Conservation (phyloP, 35 echinoderm and acorn worm genomes). For the Ophiothrix spiculata region DNA sequence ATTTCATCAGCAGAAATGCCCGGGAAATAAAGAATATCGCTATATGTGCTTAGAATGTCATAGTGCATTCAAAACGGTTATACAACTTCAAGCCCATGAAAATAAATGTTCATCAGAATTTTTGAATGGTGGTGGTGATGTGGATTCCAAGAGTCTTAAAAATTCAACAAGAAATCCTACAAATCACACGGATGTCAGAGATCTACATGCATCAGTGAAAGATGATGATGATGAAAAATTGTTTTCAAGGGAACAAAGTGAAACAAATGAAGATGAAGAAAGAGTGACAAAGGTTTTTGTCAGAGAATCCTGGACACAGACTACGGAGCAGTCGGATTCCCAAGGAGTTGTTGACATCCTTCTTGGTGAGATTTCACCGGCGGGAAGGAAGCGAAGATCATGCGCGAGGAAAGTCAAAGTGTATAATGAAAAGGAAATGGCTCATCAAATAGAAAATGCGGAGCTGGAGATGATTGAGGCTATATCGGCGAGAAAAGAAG, state of each 20-base stretch:
- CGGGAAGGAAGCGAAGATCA: background rate
- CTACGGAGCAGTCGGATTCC: background rate
- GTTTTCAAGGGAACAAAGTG: too few relatives aligned
- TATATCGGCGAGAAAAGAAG: background rate
- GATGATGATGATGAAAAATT: too few relatives aligned
- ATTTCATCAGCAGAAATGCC: background rate
- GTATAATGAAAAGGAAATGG: background rate
- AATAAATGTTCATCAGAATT: too few relatives aligned
- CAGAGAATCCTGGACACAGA: background rate
- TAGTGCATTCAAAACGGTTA: background rate
- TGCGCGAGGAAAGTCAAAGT: background rate
- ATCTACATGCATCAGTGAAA: too few relatives aligned
- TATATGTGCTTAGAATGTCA: constrained; percentile 2
- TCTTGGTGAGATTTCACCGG: background rate
- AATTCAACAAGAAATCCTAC: too few relatives aligned
- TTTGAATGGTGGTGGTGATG: too few relatives aligned
- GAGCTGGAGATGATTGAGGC: background rate
- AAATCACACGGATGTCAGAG: too few relatives aligned
- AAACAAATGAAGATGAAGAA: too few relatives aligned
- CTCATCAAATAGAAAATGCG: background rate
- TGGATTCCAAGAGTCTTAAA: too few relatives aligned
- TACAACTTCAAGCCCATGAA: background rate
- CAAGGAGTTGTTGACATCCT: background rate
- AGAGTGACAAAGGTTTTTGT: background rate
- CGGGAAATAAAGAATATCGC: background rate